Evolutionary conservation across 1,140 invertebrate genomes (phyloP).

Genomic region (Anoplolepis gracilipes): DNA sequence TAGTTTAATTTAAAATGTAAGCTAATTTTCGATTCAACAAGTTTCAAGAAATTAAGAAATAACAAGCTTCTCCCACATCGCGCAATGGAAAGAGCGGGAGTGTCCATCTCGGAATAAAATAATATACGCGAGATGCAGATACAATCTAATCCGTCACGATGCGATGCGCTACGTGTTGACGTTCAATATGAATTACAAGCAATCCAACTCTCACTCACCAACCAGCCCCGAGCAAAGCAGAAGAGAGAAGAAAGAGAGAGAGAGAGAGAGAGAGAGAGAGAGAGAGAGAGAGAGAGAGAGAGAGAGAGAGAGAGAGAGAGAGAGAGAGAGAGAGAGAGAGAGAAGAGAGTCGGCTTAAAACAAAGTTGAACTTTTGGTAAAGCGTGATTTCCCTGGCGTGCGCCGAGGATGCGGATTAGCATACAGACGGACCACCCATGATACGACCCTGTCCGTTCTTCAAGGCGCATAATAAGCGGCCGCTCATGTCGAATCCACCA

Average conservation of each 20-base stretch:
- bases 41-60: neutral
- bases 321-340: neutral
- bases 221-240: constrained; percentile 9
- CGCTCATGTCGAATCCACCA: constrained; percentile 81
- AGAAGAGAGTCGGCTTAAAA: constrained; percentile 35
- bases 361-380: constrained; percentile 61
- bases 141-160: constrained; percentile 55
- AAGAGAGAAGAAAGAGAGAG: neutral
- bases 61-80: neutral
- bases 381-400: constrained; percentile 56
- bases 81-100: neutral
- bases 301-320: neutral
- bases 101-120: neutral
- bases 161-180: constrained; percentile 49
- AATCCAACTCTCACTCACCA: constrained; percentile 31
- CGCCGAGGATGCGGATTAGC: constrained; percentile 68
- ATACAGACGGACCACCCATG: constrained; percentile 83
- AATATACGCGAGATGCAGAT: constrained; percentile 30
- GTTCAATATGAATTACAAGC: constrained; percentile 54
- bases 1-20: too few relatives aligned
- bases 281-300: neutral
- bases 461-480: constrained; percentile 82
- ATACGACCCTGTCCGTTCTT: constrained; percentile 81
- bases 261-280: too few relatives aligned
- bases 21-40: neutral